Conservation (phyloP, 2,113 vertebrate genomes). For the Platanista minor region DNA sequence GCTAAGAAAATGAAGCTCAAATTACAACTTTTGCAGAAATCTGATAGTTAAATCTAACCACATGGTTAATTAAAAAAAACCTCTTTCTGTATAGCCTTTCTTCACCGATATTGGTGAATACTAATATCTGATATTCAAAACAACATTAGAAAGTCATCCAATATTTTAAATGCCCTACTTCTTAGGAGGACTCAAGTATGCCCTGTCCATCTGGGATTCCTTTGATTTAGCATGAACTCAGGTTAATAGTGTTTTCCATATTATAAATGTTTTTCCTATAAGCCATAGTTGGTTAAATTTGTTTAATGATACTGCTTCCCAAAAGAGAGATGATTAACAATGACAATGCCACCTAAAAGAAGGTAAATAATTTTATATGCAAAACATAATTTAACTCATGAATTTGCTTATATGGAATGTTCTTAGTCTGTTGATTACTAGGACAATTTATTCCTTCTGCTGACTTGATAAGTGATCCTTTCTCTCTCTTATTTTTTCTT, state of each 20-base stretch:
- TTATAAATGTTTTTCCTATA: not conserved
- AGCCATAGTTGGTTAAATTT: not conserved
- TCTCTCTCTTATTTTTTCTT: not conserved
- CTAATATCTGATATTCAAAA: not conserved
- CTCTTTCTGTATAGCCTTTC: not conserved
- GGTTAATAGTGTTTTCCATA: not conserved
- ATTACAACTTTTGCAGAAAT: not conserved
- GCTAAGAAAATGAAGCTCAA: not conserved
- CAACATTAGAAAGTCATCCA: not conserved
- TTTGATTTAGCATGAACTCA: not conserved
- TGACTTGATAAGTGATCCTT: not conserved
- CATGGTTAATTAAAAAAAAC: not conserved
- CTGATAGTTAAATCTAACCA: not conserved
- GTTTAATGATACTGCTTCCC: not conserved
- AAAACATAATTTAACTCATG: not conserved
- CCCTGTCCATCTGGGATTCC: too few species aligned
- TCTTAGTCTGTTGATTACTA: not conserved
- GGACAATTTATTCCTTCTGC: not conserved
- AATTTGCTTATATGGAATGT: not conserved
- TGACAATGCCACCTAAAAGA: not conserved
- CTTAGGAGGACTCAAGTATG: not conserved
- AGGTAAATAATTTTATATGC: not conserved
- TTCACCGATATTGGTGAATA: not conserved
- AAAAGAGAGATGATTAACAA: not conserved
- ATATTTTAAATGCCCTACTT: not conserved